A percentile compares a stretch with the other conserved stretches of the same genome.
Conservation (phyloP, 2,797 vertebrate genomes). For the Picus viridis region DNA sequence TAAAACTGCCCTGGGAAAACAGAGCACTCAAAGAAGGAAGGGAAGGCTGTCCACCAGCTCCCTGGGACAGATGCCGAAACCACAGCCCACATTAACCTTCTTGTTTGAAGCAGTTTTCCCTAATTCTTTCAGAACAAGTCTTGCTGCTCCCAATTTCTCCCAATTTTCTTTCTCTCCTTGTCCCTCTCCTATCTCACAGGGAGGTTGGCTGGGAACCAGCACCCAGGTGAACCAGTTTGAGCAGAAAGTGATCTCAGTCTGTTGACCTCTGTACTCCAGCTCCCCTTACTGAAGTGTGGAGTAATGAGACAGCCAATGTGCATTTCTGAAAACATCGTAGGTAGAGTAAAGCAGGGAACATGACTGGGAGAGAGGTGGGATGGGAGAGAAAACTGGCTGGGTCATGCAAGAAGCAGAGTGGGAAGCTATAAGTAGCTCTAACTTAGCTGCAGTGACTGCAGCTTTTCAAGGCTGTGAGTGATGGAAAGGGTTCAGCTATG, state of each 20-base stretch:
- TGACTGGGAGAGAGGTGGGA: background rate
- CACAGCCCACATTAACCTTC: background rate
- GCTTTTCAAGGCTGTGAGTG: background rate
- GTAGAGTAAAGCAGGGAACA: background rate
- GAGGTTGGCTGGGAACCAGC: background rate
- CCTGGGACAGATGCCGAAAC: background rate
- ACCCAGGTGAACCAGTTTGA: slow-evolving; percentile 25
- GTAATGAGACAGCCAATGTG: background rate
- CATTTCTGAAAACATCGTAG: background rate
- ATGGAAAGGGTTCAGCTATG: background rate
- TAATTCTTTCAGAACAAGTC: slow-evolving; percentile 18
- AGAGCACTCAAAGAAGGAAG: background rate
- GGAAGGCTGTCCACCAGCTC: background rate
- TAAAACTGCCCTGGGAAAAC: background rate
- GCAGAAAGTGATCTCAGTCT: slow-evolving; percentile 1
- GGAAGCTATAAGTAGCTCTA: background rate
- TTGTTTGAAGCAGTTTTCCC: background rate
- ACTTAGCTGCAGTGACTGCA: background rate
- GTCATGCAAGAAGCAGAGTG: background rate
- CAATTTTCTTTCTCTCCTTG: background rate
- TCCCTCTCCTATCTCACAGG: background rate
- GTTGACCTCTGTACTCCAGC: background rate
- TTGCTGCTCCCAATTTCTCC: background rate
- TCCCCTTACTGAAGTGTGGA: background rate
- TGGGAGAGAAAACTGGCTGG: background rate